Conservation (phyloP, 2,113 vertebrate genomes). For the Dipodomys stephensi region DNA sequence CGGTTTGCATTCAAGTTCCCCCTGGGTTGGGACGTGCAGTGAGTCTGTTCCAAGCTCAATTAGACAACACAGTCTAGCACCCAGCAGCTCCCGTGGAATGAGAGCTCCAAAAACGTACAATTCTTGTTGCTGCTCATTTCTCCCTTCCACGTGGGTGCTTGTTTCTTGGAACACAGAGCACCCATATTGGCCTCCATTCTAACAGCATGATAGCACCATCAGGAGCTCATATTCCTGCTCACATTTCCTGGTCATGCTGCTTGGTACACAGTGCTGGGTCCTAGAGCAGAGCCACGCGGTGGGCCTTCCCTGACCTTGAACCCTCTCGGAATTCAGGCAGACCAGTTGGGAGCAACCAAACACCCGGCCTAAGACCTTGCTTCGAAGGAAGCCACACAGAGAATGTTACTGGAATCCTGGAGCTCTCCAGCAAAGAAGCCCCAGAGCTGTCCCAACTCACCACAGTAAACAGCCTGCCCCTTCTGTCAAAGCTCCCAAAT, state of each 20-base stretch:
- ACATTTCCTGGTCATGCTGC: not conserved
- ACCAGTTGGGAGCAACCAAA: not conserved
- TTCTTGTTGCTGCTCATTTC: not conserved
- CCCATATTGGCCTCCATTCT: not conserved
- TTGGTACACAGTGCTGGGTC: not conserved
- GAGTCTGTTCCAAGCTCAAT: not conserved
- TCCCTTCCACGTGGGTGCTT: not conserved
- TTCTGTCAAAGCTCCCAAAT: not conserved
- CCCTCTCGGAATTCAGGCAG: not conserved
- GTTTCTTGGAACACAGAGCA: not conserved
- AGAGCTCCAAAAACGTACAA: not conserved
- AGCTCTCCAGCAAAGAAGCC: not conserved
- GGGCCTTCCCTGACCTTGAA: not conserved
- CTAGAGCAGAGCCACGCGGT: not conserved
- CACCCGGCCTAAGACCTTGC: not conserved
- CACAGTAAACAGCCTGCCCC: not conserved
- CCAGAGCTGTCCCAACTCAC: not conserved
- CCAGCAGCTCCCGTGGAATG: not conserved
- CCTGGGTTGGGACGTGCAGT: not conserved
- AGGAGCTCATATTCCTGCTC: not conserved
- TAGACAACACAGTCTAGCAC: rapidly evolving
- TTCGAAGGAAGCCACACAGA: not conserved
- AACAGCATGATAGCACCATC: not conserved
- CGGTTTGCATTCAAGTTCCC: not conserved
- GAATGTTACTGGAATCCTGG: not conserved